Percentiles rank a stretch among this genome's conserved stretches.
Conservation (phyloP, 2,888 invertebrate species). For the Platycheirus albimanus region DNA sequence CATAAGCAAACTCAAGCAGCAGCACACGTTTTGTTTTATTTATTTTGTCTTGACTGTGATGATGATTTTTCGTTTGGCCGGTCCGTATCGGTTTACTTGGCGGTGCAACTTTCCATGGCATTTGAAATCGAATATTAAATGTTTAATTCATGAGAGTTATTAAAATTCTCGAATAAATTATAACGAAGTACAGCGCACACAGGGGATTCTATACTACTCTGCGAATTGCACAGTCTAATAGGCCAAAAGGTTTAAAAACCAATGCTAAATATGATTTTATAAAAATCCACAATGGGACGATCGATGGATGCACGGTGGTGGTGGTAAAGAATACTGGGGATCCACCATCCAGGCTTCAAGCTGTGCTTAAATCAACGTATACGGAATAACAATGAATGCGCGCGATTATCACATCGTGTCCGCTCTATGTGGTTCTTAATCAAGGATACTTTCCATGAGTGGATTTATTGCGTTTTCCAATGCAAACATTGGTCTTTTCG, state of each 20-base stretch:
- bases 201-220: conserved; percentile 25
- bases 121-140: conserved; percentile 59
- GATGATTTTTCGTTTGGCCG: conserved; percentile 39
- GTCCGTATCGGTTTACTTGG: conserved; percentile 12
- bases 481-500: conserved; percentile 60
- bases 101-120: conserved; percentile 27
- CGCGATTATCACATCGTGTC: conserved; percentile 35
- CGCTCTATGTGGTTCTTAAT: conserved; percentile 43
- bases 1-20: conserved; percentile 15
- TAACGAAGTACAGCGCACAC: conserved; percentile 5
- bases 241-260: conserved; percentile 48
- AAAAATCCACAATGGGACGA: conserved; percentile 20
- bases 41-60: conserved; percentile 28
- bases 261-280: conserved; percentile 65
- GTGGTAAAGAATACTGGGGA: not conserved
- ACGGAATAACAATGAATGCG: conserved; percentile 62
- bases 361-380: conserved; percentile 38
- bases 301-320: not conserved
- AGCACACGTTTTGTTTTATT: conserved; percentile 23
- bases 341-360: not conserved
- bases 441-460: conserved; percentile 55
- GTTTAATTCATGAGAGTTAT: conserved; percentile 71
- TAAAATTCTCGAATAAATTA: conserved; percentile 68
- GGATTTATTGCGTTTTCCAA: conserved; percentile 49
- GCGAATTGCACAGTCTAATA: conserved; percentile 43